Evolutionary conservation across 2,888 invertebrate genomes (phyloP).

Genomic region (Andrena dorsata): DNA sequence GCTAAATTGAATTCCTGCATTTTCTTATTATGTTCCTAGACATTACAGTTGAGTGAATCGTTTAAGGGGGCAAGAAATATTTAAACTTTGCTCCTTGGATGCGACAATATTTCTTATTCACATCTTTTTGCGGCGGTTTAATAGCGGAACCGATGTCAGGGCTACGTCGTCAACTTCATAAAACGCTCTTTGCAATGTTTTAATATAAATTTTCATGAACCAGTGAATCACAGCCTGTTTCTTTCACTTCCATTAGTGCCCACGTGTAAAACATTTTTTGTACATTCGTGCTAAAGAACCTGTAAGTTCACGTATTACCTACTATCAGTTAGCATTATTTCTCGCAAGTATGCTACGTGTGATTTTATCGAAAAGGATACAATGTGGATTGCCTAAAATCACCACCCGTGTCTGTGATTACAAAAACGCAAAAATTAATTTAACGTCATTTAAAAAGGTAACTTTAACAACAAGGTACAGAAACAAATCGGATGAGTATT

Average conservation of each 20-base stretch:
- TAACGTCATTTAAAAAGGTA: not conserved
- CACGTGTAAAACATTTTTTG: not conserved
- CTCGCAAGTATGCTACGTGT: not conserved
- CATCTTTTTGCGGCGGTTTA: not conserved
- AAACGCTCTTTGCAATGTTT: not conserved
- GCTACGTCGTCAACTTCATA: not conserved
- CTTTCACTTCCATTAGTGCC: not conserved
- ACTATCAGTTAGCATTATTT: not conserved
- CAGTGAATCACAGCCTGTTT: slow-evolving; percentile 6
- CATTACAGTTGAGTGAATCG: not conserved
- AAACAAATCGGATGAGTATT: not conserved
- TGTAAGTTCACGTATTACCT: not conserved
- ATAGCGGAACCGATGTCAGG: not conserved
- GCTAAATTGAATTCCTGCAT: not conserved
- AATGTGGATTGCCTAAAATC: no score
- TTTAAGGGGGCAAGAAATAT: not conserved
- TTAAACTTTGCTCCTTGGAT: slow-evolving; percentile 3
- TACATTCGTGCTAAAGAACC: not conserved
- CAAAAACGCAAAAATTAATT: not conserved
- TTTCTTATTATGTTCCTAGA: not conserved
- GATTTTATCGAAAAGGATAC: not conserved
- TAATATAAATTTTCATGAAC: slow-evolving; percentile 4
- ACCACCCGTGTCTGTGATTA: no score
- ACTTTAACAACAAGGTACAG: not conserved
- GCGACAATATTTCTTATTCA: not conserved